Evolutionary conservation across 2,797 vertebrate genomes (phyloP), one percentile per base, ranked within the genome.

Genomic region (Cyclopterus lumpus): DNA sequence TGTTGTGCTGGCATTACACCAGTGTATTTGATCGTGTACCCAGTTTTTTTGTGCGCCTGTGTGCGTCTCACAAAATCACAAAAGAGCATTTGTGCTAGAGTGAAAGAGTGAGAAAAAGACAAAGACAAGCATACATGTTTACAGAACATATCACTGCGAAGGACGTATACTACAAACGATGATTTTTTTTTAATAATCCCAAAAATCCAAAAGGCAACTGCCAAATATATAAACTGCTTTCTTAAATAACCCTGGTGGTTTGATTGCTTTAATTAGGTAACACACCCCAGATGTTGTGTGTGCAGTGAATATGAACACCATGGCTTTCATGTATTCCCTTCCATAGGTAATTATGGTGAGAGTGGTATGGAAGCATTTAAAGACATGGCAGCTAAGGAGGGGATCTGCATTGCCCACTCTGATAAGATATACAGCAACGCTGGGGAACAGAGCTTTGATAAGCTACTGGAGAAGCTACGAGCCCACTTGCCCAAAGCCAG

Each of bases 391-490:
- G 97, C 96, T 55, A 97, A 97, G 88, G 98, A 99, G 77, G 97
- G 98, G 5, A 96, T 99, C 90, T 99, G 98, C 91, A 99, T 99
- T 55, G 98, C 98, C 3, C 97, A 99, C 84, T 99, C 98, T 1
- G 98, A 99, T 90, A 99, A 99, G 93, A 99, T 99, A 88, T 99
- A 99, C 90, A 99, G 98, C 93, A 99, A 99, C 1, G 98, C 98
- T 0, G 98, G 97, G 0, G 97, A 99, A 5, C 96, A 96, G 82
- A 96, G 93, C 85, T 99, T 99, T 2, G 98, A 99, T 83, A 96
- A 96, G 69, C 94, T 99, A 20, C 86, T 99, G 83, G 95, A 96
- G 79, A 99, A 99, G 67, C 95, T 99, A 3, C 91, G 94, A 16
- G 97, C 93, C 54, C 97, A 99, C 71, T 89, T 99, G 71, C 98